These are phyloP conservation scores for Hirudinaria manillensis DNA, from an alignment of 2,888 invertebrate genomes.

Conservation along the genomic window DNA sequence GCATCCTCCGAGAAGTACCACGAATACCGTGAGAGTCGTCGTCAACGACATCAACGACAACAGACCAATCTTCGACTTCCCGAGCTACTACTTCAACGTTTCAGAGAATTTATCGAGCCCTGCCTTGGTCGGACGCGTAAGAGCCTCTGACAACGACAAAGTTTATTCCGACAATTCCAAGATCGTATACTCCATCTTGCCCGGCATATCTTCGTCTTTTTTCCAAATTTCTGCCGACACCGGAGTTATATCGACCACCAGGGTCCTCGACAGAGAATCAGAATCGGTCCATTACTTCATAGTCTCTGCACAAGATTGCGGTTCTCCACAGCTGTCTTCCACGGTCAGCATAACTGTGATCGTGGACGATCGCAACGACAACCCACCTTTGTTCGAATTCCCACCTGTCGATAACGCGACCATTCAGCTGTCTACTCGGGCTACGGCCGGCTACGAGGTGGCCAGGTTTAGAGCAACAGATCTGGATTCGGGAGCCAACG, in stretches of 20 bases:
- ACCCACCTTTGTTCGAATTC: slow-evolving; percentile 19
- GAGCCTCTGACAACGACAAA: slow-evolving; percentile 21
- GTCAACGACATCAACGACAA: slow-evolving; percentile 37
- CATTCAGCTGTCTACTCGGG: slow-evolving; percentile 18
- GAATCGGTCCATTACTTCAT: neutral
- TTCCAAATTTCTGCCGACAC: neutral
- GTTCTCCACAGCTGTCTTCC: neutral
- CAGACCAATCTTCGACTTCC: slow-evolving; percentile 25
- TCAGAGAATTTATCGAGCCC: slow-evolving; percentile 18
- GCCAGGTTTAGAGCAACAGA: slow-evolving; percentile 13
- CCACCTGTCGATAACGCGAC: slow-evolving; percentile 5
- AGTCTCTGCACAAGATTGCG: slow-evolving; percentile 14
- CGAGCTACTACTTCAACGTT: slow-evolving; percentile 18
- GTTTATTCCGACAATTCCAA: slow-evolving; percentile 19
- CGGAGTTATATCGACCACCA: slow-evolving; percentile 16
- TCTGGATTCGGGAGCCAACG: slow-evolving; percentile 23
- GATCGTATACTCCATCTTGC: slow-evolving; percentile 22
- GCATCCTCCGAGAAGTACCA: slow-evolving; percentile 14
- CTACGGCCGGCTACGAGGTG: slow-evolving; percentile 13
- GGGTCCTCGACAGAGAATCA: slow-evolving; percentile 22
- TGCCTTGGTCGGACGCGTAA: slow-evolving; percentile 7
- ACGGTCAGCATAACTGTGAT: slow-evolving; percentile 10
- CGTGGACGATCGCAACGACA: slow-evolving; percentile 19
- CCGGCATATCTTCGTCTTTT: neutral
- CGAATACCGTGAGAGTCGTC: neutral